These are phyloP conservation scores for Trilocha varians DNA, from an alignment of 2,888 invertebrate species.

Conservation along the genomic window DNA sequence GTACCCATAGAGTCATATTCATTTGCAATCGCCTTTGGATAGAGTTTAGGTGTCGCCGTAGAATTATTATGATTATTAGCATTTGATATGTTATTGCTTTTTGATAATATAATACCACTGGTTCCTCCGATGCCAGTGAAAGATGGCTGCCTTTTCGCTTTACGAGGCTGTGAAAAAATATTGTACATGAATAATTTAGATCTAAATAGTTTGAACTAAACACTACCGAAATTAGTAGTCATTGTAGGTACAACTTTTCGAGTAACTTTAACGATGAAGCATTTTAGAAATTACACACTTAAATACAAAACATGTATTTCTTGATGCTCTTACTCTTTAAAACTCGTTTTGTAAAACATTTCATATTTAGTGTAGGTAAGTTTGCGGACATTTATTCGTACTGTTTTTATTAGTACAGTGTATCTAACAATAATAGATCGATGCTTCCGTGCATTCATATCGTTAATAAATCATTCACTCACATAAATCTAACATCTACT, in stretches of 20 bases:
- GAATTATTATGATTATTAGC: constrained; percentile 75
- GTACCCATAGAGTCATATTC: constrained; percentile 85
- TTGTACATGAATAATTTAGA: neutral
- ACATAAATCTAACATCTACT: neutral
- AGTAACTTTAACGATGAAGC: no score
- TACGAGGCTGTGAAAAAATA: constrained; percentile 45
- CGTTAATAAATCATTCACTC: no score
- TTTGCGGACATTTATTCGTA: no score
- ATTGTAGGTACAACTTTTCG: no score
- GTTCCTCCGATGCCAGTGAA: constrained; percentile 74
- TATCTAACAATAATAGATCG: no score
- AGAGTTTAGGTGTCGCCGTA: constrained; percentile 76
- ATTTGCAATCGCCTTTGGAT: constrained; percentile 79
- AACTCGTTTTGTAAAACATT: no score
- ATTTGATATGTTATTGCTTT: constrained; percentile 73
- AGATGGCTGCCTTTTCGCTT: constrained; percentile 79
- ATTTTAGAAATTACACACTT: no score
- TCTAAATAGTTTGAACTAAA: neutral
- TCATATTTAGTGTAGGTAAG: no score
- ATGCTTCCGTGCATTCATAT: no score
- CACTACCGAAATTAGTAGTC: neutral
- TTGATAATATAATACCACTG: constrained; percentile 70
- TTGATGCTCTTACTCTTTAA: no score
- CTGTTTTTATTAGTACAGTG: no score
- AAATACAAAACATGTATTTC: no score